phyloP scores from a whole-genome alignment of 2,113 vertebrate species.

The Anguilla rostrata region DNA sequence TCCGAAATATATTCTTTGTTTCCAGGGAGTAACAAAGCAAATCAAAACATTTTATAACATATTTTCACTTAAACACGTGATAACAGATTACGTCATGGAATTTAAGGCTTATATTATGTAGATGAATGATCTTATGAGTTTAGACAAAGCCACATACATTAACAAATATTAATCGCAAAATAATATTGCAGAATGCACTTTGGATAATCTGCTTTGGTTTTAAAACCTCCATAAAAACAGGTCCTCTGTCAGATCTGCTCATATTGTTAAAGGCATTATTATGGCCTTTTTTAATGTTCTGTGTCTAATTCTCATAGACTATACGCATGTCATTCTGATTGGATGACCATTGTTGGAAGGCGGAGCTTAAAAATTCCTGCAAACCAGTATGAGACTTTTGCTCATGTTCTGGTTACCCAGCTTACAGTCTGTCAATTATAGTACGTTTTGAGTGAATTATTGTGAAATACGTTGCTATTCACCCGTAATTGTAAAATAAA shows the following conservation, averaged over 20 bases:
- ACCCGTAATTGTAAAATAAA: too few relatives aligned
- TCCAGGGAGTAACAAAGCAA: background rate
- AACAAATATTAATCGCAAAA: slow-evolving; percentile 3
- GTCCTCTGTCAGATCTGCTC: background rate
- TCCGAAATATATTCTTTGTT: background rate
- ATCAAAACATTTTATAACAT: background rate
- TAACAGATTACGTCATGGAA: background rate
- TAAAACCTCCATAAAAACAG: background rate
- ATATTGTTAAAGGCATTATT: background rate
- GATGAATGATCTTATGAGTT: slow-evolving; percentile 12
- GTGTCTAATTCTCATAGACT: too few relatives aligned
- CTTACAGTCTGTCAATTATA: too few relatives aligned
- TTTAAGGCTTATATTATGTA: background rate
- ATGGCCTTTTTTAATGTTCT: too few relatives aligned
- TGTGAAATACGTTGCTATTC: too few relatives aligned
- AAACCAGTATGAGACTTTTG: too few relatives aligned
- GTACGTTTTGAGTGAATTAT: too few relatives aligned
- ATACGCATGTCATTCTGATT: too few relatives aligned
- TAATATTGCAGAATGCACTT: slow-evolving; percentile 9
- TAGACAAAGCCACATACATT: slow-evolving; percentile 3
- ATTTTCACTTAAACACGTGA: background rate
- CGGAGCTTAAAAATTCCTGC: too few relatives aligned
- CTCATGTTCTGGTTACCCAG: too few relatives aligned
- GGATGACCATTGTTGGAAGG: too few relatives aligned
- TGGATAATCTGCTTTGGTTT: slow-evolving; percentile 1